These are phyloP conservation scores for Nannobrachium achirus DNA, from an alignment of 2,113 vertebrate genomes.

Conservation along the genomic window DNA sequence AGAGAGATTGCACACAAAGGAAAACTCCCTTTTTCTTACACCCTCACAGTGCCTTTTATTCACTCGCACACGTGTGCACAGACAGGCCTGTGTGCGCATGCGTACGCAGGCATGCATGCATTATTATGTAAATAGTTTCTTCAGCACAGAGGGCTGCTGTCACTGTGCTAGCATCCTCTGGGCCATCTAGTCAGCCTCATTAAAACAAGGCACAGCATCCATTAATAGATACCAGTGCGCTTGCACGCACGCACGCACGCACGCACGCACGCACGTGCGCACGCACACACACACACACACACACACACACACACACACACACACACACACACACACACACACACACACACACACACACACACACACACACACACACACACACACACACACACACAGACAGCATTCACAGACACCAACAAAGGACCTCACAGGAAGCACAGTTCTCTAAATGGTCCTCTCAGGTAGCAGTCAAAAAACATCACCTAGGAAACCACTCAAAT, in stretches of 20 bases:
- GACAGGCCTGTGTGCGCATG: conserved; percentile 59
- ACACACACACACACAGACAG: no score
- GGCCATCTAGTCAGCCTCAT: conserved; percentile 78
- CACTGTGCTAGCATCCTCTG: conserved; percentile 75
- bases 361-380: conserved; percentile 47
- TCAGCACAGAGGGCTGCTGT: conserved; percentile 74
- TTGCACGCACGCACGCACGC: conserved; percentile 24
- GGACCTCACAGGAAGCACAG: conserved; percentile 66
- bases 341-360: conserved; percentile 26
- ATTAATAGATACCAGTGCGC: conserved; percentile 68
- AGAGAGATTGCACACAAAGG: conserved; percentile 67
- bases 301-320: conserved; percentile 11
- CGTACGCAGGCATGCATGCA: conserved; percentile 56
- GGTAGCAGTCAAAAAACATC: conserved; percentile 76
- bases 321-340: not conserved
- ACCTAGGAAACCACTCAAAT: conserved; percentile 77
- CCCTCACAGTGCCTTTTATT: conserved; percentile 60
- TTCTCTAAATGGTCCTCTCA: conserved; percentile 77
- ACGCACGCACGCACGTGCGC: conserved; percentile 32
- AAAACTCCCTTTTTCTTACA: conserved; percentile 64
- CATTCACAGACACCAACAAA: conserved; percentile 69
- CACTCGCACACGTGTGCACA: conserved; percentile 50
- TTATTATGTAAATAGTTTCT: conserved; percentile 82
- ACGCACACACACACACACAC: conserved; percentile 13
- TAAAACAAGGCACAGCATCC: conserved; percentile 75